phyloP scores from a whole-genome alignment of 1,140 invertebrate species.

The Teleogryllus occipitalis region DNA sequence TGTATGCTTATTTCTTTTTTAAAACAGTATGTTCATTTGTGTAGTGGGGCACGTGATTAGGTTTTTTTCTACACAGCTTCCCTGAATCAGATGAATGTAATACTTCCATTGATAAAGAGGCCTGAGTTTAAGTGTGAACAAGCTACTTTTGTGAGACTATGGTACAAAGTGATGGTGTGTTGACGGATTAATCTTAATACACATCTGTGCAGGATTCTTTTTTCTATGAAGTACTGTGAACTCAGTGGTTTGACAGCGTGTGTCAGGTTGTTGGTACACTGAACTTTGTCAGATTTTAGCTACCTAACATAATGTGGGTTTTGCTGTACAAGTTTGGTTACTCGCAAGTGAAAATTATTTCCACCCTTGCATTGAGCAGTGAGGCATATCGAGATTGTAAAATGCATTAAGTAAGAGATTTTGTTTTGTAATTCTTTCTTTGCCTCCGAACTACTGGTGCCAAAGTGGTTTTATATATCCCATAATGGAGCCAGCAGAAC shows the following conservation, averaged over 20 bases:
- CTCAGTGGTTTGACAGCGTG: too few species aligned
- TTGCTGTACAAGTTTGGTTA: neutral
- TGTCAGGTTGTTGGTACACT: too few species aligned
- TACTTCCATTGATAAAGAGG: neutral
- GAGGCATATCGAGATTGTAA: neutral
- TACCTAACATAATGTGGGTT: neutral
- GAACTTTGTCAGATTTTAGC: neutral
- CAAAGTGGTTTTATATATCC: neutral
- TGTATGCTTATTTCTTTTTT: neutral
- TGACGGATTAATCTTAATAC: neutral
- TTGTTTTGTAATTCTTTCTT: neutral
- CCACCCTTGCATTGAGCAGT: too few species aligned
- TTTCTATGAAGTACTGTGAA: too few species aligned
- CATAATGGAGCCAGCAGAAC: neutral
- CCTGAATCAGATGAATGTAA: neutral
- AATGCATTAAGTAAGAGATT: neutral
- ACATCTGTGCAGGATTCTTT: too few species aligned
- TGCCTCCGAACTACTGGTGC: neutral
- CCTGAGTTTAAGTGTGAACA: neutral
- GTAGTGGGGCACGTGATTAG: neutral
- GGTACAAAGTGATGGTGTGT: neutral
- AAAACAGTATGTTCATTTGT: neutral
- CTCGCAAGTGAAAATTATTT: too few species aligned
- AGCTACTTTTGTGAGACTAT: neutral
- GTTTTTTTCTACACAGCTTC: neutral